Conservation (phyloP, 2,797 vertebrate genomes). For the Hafferia zeledoni region DNA sequence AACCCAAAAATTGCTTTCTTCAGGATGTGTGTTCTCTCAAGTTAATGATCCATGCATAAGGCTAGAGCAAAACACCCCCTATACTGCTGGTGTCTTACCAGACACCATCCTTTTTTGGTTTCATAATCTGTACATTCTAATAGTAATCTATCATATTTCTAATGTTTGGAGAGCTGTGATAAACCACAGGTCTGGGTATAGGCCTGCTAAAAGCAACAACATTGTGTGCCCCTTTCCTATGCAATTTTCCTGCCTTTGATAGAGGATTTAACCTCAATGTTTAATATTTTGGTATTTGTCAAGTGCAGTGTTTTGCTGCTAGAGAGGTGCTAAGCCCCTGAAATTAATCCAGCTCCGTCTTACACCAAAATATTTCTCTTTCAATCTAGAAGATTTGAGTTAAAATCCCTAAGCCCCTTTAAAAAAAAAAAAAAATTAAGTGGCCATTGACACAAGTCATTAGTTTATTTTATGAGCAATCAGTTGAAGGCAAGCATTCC, state of each 20-base stretch:
- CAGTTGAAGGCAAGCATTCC: background rate
- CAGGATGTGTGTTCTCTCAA: background rate
- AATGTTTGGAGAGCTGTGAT: background rate
- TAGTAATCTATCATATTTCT: background rate
- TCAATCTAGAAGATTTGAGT: background rate
- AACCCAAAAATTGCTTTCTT: background rate
- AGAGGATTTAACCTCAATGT: background rate
- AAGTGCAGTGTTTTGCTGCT: background rate
- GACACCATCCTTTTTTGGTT: background rate
- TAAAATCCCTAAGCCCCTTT: background rate
- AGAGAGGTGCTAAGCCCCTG: background rate
- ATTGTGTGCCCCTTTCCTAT: background rate
- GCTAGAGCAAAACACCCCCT: background rate
- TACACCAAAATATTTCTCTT: background rate
- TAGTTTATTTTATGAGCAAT: background rate
- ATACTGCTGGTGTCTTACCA: background rate
- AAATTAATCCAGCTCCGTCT: background rate
- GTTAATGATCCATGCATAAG: background rate
- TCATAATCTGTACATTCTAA: background rate
- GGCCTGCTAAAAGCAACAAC: background rate
- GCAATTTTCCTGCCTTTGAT: background rate
- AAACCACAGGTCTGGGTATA: background rate
- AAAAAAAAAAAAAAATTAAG: background rate
- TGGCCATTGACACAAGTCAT: rapidly evolving
- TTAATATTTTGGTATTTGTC: background rate